A percentile compares a stretch with the other conserved stretches of the same genome.
phyloP scores from a whole-genome alignment of 2,888 invertebrate species.

The Biston stratarius region DNA sequence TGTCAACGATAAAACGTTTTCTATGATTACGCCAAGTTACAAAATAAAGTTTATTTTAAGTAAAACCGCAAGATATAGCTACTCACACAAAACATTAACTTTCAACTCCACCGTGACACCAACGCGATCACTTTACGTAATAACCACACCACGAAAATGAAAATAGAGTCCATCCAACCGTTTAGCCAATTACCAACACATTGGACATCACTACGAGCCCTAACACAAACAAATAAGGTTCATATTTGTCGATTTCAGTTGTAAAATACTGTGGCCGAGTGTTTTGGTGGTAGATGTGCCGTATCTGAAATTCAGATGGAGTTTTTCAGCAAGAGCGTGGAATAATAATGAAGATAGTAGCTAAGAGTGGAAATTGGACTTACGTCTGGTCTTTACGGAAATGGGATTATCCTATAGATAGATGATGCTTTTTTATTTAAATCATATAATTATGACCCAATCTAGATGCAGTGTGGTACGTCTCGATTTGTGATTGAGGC shows the following conservation, averaged over 20 bases:
- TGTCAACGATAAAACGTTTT: too few relatives aligned
- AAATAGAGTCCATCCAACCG: slow-evolving; percentile 63
- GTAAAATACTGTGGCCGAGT: slow-evolving; percentile 42
- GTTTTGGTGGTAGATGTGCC: slow-evolving; percentile 58
- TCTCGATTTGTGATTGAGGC: too few relatives aligned
- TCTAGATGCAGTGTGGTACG: too few relatives aligned
- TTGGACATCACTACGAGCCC: neutral
- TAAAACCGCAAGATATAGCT: too few relatives aligned
- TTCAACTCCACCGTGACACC: slow-evolving; percentile 40
- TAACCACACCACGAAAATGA: slow-evolving; percentile 57
- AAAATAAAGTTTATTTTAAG: too few relatives aligned
- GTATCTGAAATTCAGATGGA: slow-evolving; percentile 73
- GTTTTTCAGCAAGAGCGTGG: slow-evolving; percentile 56
- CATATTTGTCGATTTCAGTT: slow-evolving; percentile 34
- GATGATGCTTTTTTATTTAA: neutral
- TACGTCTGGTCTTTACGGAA: slow-evolving; percentile 3
- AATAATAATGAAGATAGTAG: slow-evolving; percentile 36
- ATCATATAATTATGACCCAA: neutral
- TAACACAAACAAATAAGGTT: slow-evolving; percentile 37
- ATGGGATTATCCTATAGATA: neutral
- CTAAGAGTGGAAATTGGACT: slow-evolving; percentile 32
- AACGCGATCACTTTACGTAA: slow-evolving; percentile 47
- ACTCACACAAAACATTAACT: slow-evolving; percentile 7
- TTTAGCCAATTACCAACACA: slow-evolving; percentile 62
- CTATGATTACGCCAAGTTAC: too few relatives aligned